A percentile compares a stretch with the other conserved stretches of the same genome.
These are phyloP conservation scores for Penaeus japonicus DNA, from an alignment of 1,140 invertebrate species.

Conservation along the genomic window DNA sequence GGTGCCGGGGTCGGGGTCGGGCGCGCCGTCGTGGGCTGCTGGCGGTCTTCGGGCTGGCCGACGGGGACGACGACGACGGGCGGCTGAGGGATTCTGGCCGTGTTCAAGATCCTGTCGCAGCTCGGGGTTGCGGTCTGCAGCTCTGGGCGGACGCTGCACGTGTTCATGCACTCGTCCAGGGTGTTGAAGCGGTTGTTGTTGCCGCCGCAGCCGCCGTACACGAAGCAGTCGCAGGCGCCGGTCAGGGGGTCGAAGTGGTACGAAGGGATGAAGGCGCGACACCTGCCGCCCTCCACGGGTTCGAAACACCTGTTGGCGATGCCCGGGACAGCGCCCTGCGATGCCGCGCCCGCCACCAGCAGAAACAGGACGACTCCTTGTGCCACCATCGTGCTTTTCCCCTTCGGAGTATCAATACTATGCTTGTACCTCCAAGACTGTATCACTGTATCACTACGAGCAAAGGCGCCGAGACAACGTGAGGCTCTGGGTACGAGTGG, in stretches of 20 bases:
- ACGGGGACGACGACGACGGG: neutral
- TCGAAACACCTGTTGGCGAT: conserved; percentile 81
- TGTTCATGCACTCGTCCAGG: conserved; percentile 63
- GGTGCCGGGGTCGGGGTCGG: neutral
- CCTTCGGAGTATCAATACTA: too few species aligned
- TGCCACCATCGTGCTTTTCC: too few species aligned
- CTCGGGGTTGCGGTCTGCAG: conserved; percentile 1
- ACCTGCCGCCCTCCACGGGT: conserved; percentile 71
- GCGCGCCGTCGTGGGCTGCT: neutral
- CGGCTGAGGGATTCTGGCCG: neutral
- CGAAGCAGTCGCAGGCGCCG: conserved; percentile 64
- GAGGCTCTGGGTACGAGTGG: too few species aligned
- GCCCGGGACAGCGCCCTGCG: neutral
- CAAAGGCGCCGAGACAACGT: too few species aligned
- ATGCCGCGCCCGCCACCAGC: too few species aligned
- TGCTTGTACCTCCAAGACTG: too few species aligned
- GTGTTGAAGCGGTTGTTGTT: conserved; percentile 66
- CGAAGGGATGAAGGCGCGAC: conserved; percentile 61
- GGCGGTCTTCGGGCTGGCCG: neutral
- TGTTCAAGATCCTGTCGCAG: neutral
- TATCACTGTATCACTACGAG: too few species aligned
- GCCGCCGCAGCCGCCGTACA: conserved; percentile 66
- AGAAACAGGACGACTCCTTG: too few species aligned
- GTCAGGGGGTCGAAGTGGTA: conserved; percentile 64
- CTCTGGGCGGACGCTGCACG: conserved; percentile 59